Evolutionary conservation across 2,113 vertebrate species (phyloP), one percentile per base, ranked within the genome.

Genomic region (Cygnus buccinator): DNA sequence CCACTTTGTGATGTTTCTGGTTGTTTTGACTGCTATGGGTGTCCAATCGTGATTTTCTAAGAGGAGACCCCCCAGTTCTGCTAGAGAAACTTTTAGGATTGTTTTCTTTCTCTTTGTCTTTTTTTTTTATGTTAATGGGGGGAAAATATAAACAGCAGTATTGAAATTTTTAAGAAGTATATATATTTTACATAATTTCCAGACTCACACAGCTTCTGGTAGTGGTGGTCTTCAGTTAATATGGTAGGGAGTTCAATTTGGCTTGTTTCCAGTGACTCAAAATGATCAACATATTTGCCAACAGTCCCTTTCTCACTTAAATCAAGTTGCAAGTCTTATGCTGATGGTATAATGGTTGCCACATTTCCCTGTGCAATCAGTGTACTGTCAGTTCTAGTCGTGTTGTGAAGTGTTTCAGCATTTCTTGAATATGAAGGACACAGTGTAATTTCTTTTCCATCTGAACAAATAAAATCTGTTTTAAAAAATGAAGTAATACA

Each of bases 401-500:
- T 70, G 28, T 54, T 77, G 73, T 82, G 80, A 89, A 93, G 83
- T 79, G 80, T 71, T 92, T 93, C 86, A 89, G 73, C 33, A 70
- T 92, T 93, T 46, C 71, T 92, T 82, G 70, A 91, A 29, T 89
- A 52, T 82, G 76, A 89, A 89, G 54, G 73, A 89, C 48, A 13
- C 48, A 29, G 3, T 74, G 41, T 84, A 89, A 95, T 92, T 88
- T 87, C 43, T 82, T 93, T 93, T 89, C 86, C 92, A 76, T 93
- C 77, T 94, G 90, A 93, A 70, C 70, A 87, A 94, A 79, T 87
- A 87, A 81, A 89, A 86, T 16, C 83, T 84, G 37, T n/a, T 96
- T 95, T 68, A 44, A 65, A 93, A 94, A 92, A 92, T 87, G 73
- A 93, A 95, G 89, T 92, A 92, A 89, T 94, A 76, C 80, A 70